Percentiles rank a stretch among this genome's conserved stretches.
phyloP scores from a whole-genome alignment of 2,113 vertebrate genomes.

The Pangasianodon hypophthalmus region DNA sequence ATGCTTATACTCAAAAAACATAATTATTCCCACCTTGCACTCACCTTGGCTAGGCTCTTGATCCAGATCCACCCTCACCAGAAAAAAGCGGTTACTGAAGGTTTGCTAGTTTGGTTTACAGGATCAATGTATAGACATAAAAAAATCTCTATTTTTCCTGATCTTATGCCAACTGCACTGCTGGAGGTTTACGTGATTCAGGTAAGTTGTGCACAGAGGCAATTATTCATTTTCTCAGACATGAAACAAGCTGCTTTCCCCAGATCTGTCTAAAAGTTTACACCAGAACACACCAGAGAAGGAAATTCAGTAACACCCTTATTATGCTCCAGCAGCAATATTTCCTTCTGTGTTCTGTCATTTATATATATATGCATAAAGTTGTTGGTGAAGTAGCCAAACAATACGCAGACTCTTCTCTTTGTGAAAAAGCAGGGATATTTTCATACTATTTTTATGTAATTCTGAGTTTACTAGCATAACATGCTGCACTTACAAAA shows the following conservation, averaged over 20 bases:
- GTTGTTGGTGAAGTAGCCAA: neutral
- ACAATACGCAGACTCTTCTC: neutral
- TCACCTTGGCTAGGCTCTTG: neutral
- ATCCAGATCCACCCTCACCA: neutral
- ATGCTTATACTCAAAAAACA: neutral
- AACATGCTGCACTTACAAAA: neutral
- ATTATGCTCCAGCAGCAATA: neutral
- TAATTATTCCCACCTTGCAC: neutral
- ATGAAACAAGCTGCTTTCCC: conserved; percentile 44
- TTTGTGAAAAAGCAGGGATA: neutral
- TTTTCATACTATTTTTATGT: neutral
- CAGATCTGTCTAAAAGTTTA: conserved; percentile 1
- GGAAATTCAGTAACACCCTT: neutral
- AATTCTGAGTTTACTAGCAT: neutral
- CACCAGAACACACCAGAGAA: neutral
- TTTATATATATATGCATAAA: neutral
- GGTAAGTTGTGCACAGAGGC: conserved; percentile 47
- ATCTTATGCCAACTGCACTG: neutral
- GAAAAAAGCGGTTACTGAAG: neutral
- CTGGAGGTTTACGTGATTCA: neutral
- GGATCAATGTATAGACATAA: neutral
- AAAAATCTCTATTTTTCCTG: neutral
- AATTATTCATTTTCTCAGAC: conserved; percentile 55
- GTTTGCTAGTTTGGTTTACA: neutral
- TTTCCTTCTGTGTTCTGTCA: neutral